Evolutionary conservation across 2,113 vertebrate species (phyloP).

Genomic region (Lasiurus cinereus): DNA sequence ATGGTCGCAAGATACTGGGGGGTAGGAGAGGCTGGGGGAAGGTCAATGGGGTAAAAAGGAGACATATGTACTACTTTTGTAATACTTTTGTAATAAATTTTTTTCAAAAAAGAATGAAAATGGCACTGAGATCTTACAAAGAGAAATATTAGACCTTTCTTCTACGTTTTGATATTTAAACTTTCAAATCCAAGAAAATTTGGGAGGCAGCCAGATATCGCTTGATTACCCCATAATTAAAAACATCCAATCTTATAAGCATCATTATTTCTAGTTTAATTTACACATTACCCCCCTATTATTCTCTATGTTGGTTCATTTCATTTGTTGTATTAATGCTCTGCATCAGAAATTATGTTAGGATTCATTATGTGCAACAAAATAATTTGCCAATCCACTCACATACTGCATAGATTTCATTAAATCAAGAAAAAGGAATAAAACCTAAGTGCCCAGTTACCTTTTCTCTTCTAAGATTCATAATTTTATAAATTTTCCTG

Average conservation of each 20-base stretch:
- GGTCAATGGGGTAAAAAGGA: too few species aligned
- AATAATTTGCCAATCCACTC: slow-evolving; percentile 76
- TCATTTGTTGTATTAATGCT: slow-evolving; percentile 79
- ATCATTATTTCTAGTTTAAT: slow-evolving; percentile 81
- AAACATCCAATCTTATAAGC: slow-evolving; percentile 77
- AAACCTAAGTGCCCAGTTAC: slow-evolving; percentile 73
- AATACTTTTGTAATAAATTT: too few species aligned
- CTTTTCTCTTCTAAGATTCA: slow-evolving; percentile 68
- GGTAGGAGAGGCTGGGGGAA: too few species aligned
- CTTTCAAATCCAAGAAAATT: slow-evolving; percentile 68
- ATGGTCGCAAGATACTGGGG: too few species aligned
- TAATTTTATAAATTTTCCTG: slow-evolving; percentile 50
- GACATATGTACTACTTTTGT: too few species aligned
- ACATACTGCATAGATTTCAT: slow-evolving; percentile 71
- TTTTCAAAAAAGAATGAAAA: neutral
- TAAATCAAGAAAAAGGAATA: slow-evolving; percentile 68
- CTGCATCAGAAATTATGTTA: slow-evolving; percentile 80
- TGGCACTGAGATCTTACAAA: neutral
- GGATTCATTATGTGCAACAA: slow-evolving; percentile 74
- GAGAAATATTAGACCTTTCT: neutral
- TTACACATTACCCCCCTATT: slow-evolving; percentile 75
- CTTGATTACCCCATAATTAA: slow-evolving; percentile 75
- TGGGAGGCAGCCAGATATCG: slow-evolving; percentile 33
- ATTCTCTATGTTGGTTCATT: slow-evolving; percentile 79
- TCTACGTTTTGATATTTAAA: slow-evolving; percentile 60